These are phyloP conservation scores for Resseliella maxima DNA, from an alignment of 2,888 invertebrate genomes.

Conservation along the genomic window DNA sequence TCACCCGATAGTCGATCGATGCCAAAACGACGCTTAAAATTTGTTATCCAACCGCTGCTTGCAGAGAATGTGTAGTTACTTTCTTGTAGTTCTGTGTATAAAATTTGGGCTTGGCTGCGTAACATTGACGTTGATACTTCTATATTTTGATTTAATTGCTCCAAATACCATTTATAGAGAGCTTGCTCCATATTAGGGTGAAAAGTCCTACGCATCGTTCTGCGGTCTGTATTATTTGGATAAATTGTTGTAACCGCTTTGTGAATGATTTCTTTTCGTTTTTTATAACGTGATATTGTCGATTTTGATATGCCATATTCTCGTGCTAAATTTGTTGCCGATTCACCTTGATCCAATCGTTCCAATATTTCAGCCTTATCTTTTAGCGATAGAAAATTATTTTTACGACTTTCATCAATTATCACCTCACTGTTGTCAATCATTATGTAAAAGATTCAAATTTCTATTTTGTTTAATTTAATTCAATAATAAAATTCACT, in stretches of 20 bases:
- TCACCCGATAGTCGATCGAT: neutral
- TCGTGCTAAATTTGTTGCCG: neutral
- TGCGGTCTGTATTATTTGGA: conserved; percentile 44
- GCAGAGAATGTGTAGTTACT: conserved; percentile 29
- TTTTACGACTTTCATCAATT: conserved; percentile 54
- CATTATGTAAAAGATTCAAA: neutral
- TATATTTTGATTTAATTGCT: conserved; percentile 2
- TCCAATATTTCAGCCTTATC: conserved; percentile 38
- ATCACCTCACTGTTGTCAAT: conserved; percentile 29
- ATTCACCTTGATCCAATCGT: conserved; percentile 6
- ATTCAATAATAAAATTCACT: neutral
- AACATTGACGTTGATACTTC: conserved; percentile 9
- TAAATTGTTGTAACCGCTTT: conserved; percentile 1
- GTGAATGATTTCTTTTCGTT: conserved; percentile 37
- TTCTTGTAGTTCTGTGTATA: neutral
- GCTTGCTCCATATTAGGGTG: conserved; percentile 54
- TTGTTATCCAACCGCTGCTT: conserved; percentile 44
- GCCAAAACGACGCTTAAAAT: conserved; percentile 39
- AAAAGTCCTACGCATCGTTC: conserved; percentile 42
- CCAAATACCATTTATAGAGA: conserved; percentile 13
- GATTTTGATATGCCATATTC: conserved; percentile 52
- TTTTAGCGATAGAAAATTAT: conserved; percentile 51
- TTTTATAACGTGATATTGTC: conserved; percentile 43
- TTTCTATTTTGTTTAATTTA: neutral
- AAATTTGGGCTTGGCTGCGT: conserved; percentile 28